Percentiles rank a stretch among this genome's conserved stretches.
Conservation (phyloP, 2,113 vertebrate species). For the Centropristis striata region DNA sequence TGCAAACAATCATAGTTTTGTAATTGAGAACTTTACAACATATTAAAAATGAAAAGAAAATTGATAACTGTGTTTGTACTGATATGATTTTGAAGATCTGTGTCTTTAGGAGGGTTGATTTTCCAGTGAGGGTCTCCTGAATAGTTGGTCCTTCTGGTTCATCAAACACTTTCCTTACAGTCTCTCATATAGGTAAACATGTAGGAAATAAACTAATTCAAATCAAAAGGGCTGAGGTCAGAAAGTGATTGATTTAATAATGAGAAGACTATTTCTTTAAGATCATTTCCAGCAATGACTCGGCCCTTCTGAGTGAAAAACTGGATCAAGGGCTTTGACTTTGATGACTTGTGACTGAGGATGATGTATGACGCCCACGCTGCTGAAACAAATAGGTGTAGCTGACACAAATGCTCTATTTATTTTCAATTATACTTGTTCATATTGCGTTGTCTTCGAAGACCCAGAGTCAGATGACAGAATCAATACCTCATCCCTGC, state of each 20-base stretch:
- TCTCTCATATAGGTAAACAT: too few relatives aligned
- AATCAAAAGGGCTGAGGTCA: too few relatives aligned
- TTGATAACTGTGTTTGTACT: too few relatives aligned
- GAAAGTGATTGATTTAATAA: background rate
- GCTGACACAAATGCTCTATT: slow-evolving; percentile 57
- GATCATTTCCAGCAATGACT: background rate
- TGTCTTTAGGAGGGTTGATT: too few relatives aligned
- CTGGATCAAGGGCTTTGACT: background rate
- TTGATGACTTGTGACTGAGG: slow-evolving; percentile 8
- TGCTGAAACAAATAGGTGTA: slow-evolving; percentile 30
- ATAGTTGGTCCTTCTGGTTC: too few relatives aligned
- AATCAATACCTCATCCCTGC: slow-evolving; percentile 76
- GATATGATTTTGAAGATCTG: too few relatives aligned
- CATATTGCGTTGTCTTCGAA: slow-evolving; percentile 45
- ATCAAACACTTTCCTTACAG: too few relatives aligned
- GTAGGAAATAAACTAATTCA: too few relatives aligned
- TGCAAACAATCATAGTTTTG: too few relatives aligned
- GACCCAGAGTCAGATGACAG: slow-evolving; percentile 26
- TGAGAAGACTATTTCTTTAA: background rate
- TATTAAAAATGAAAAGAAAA: too few relatives aligned
- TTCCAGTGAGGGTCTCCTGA: too few relatives aligned
- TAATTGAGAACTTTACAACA: too few relatives aligned
- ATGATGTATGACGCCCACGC: slow-evolving; percentile 37
- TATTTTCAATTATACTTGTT: slow-evolving; percentile 69
- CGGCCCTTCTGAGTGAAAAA: background rate